Conservation (phyloP, 1,140 invertebrate species). For the Cardiocondyla obscurior region DNA sequence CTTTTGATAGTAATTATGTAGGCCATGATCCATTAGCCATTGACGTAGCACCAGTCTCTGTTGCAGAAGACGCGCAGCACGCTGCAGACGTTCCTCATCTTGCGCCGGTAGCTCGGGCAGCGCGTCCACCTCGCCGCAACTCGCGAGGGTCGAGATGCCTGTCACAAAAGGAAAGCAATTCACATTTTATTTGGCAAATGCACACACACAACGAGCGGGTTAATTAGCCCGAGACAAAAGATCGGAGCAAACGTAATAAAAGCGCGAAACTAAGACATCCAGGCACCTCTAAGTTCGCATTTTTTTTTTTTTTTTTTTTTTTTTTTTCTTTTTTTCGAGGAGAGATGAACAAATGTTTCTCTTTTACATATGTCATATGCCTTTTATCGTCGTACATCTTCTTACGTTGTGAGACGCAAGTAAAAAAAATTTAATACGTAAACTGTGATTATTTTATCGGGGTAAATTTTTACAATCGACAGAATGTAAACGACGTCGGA, state of each 20-base stretch:
- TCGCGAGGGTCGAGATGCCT: conserved; percentile 93
- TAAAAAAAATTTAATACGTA: neutral
- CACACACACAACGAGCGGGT: neutral
- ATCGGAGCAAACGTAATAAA: neutral
- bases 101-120: conserved; percentile 91
- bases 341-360: neutral
- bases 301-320: no score
- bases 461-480: conserved; percentile 25
- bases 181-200: neutral
- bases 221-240: neutral
- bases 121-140: conserved; percentile 88
- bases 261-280: neutral
- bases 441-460: neutral
- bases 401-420: neutral
- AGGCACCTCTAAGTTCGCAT: neutral
- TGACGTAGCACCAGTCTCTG: conserved; percentile 91
- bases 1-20: conserved; percentile 91
- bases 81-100: conserved; percentile 91
- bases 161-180: conserved; percentile 68
- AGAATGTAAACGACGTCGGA: neutral
- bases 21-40: conserved; percentile 90
- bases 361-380: neutral
- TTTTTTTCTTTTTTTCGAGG: no score
- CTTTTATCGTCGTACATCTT: neutral
- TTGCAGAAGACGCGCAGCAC: conserved; percentile 90